These are phyloP conservation scores for Spatula clypeata DNA, from an alignment of 2,797 vertebrate species.

Conservation along the genomic window DNA sequence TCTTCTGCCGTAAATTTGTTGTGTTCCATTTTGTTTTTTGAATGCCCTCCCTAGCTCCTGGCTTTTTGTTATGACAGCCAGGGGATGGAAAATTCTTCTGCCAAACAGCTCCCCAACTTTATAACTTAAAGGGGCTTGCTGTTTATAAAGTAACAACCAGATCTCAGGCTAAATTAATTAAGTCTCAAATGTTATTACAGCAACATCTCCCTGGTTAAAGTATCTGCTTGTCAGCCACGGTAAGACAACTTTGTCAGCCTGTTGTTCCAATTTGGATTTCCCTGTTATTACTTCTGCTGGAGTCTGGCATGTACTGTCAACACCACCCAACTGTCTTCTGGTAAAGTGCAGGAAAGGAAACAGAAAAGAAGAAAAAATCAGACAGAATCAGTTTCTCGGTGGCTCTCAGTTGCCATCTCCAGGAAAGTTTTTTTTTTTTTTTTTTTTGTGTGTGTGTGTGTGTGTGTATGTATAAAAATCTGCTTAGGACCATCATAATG, in stretches of 20 bases:
- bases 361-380: background rate
- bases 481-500: background rate
- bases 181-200: background rate
- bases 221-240: background rate
- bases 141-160: background rate
- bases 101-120: background rate
- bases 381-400: background rate
- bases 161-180: slow-evolving; percentile 28
- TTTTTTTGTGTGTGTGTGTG: no score
- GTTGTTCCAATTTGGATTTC: slow-evolving; percentile 2
- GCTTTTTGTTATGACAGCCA: background rate
- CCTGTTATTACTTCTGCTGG: background rate
- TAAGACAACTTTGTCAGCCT: slow-evolving; percentile 11
- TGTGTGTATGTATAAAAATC: background rate
- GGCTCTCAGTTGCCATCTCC: background rate
- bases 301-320: background rate
- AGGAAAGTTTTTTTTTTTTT: background rate
- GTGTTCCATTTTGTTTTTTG: background rate
- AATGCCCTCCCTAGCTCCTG: background rate
- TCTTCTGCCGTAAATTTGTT: background rate
- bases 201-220: background rate
- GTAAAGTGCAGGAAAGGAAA: background rate
- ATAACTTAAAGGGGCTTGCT: background rate
- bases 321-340: background rate
- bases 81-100: background rate